Evolutionary conservation across 2,797 vertebrate species (phyloP), one percentile per base, ranked within the genome.

Genomic region (Lophius americanus): DNA sequence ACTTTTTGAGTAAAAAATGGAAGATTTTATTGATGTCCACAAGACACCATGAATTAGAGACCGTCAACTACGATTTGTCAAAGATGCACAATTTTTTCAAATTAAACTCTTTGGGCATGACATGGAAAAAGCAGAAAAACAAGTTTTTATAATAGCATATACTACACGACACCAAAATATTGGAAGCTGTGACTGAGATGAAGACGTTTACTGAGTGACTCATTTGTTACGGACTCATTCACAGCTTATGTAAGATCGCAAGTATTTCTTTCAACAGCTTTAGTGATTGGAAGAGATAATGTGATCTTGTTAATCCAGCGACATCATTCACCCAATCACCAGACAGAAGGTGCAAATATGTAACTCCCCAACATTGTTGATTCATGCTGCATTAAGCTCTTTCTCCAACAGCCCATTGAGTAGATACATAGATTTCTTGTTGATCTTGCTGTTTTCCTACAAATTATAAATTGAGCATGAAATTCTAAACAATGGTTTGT

Each of bases 371-470:
- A 58, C 68, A 33, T 43, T 66, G 49, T 64, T 36, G n/a, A 53
- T 37, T 56, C 12, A 36, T 1, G 9, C 56, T 51, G 33, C 58
- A 77, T 79, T 77, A 60, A 69, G 63, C 53, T 58, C 46, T 60
- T 52, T 61, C 41, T 73, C 47, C 5, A 61, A 11, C 2, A 64
- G 41, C 53, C 23, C 42, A 56, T n/a, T 63, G 13, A 75, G 65
- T 33, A 60, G 41, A 52, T 32, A 36, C 47, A 33, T 46, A 49
- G 46, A 47, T 76, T 48, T 4, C 14, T 65, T 75, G 50, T 72
- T 78, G 75, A 82, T 75, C 76, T 82, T 61, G 64, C 47, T 72
- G 56, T 68, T 38, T 64, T 79, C 36, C 64, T 66, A 81, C 57
- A 70, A 57, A 64, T 51, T 38, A 54, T 68, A 68, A 68, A 85